phyloP scores from a whole-genome alignment of 2,888 invertebrate genomes.

The Trichopoda pennipes region DNA sequence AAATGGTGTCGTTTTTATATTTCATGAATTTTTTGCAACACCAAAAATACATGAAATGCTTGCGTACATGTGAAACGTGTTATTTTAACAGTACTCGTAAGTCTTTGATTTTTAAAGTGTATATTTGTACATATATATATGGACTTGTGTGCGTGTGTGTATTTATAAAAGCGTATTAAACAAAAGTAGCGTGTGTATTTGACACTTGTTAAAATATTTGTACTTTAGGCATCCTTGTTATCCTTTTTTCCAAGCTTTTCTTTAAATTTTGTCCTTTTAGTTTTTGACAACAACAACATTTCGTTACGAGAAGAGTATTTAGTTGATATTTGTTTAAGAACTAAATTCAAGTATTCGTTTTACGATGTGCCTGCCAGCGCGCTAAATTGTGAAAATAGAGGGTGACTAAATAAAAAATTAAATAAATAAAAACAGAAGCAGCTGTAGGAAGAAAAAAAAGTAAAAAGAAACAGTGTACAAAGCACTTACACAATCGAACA shows the following conservation, averaged over 20 bases:
- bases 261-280: slow-evolving; percentile 6
- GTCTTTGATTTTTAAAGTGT: background rate
- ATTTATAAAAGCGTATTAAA: slow-evolving; percentile 60
- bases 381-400: slow-evolving; percentile 60
- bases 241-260: slow-evolving; percentile 64
- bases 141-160: slow-evolving; percentile 68
- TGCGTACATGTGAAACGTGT: slow-evolving; percentile 30
- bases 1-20: slow-evolving; percentile 31
- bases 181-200: slow-evolving; percentile 81
- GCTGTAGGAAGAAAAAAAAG: background rate
- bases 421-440: slow-evolving; percentile 63
- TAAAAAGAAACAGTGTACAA: slow-evolving; percentile 11
- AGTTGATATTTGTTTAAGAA: slow-evolving; percentile 49
- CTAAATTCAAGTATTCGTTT: slow-evolving; percentile 52
- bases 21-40: slow-evolving; percentile 12
- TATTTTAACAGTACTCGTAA: slow-evolving; percentile 14
- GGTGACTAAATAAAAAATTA: slow-evolving; percentile 52
- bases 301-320: slow-evolving; percentile 9
- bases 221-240: slow-evolving; percentile 74
- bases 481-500: slow-evolving; percentile 32
- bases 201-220: slow-evolving; percentile 82
- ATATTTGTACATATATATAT: too few species aligned
- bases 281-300: slow-evolving; percentile 5
- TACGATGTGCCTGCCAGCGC: slow-evolving; percentile 60
- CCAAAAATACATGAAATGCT: slow-evolving; percentile 5